Percentiles rank a stretch among this genome's conserved stretches.
phyloP scores from a whole-genome alignment of 2,113 vertebrate species.

The Microcebus griseorufus region DNA sequence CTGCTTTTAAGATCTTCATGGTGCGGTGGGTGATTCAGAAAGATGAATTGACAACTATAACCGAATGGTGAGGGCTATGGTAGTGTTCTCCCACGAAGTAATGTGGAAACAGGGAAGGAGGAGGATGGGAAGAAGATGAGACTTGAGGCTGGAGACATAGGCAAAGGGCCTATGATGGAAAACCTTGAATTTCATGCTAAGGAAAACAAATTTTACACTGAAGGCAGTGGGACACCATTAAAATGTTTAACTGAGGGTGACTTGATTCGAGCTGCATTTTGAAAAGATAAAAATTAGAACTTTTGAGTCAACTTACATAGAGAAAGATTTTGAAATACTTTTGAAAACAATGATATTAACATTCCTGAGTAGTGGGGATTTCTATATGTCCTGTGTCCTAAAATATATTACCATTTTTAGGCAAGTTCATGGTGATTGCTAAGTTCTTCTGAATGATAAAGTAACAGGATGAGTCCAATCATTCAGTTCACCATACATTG shows the following conservation, averaged over 20 bases:
- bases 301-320: background rate
- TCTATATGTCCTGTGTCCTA: background rate
- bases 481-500: background rate
- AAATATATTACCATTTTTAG: background rate
- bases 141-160: background rate
- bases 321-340: background rate
- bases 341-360: background rate
- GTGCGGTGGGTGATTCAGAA: no score
- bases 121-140: fast-evolving
- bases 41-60: fast-evolving
- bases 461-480: background rate
- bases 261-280: background rate
- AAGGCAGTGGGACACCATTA: background rate
- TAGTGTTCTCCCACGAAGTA: background rate
- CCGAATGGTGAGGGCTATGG: background rate
- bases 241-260: background rate
- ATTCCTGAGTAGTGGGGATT: background rate
- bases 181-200: background rate
- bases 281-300: background rate
- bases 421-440: background rate
- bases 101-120: fast-evolving
- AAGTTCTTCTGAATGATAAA: background rate
- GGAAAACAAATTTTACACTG: background rate
- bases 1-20: background rate
- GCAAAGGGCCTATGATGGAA: background rate